Conservation (phyloP, 2,797 vertebrate genomes). For the Ctenopoma multispine region DNA sequence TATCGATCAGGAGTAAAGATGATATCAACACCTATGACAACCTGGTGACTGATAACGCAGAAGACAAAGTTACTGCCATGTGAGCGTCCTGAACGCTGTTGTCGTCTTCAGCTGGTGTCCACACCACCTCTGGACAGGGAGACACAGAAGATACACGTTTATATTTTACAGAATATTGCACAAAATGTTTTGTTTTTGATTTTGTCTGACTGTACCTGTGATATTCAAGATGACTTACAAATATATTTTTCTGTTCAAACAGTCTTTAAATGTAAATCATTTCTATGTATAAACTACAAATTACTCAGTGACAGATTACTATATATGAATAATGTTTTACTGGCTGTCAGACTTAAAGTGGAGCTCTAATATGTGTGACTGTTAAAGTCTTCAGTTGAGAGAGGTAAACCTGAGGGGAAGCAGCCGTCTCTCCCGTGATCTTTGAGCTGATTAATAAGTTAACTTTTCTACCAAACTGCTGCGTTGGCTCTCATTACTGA, state of each 20-base stretch:
- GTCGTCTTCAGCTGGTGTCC: neutral
- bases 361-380: neutral
- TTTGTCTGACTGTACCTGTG: too few species aligned
- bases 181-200: neutral
- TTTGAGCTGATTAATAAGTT: slow-evolving; percentile 37
- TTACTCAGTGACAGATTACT: too few species aligned
- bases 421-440: slow-evolving; percentile 10
- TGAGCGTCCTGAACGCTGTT: slow-evolving; percentile 51
- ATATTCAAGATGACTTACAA: too few species aligned
- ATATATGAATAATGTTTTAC: too few species aligned
- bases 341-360: neutral
- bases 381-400: neutral
- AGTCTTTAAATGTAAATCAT: too few species aligned
- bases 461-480: slow-evolving; percentile 29
- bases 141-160: too few species aligned
- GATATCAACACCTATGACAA: slow-evolving; percentile 52
- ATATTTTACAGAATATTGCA: too few species aligned
- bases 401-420: neutral
- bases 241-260: too few species aligned
- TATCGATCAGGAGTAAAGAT: slow-evolving; percentile 63
- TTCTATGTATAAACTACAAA: too few species aligned
- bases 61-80: slow-evolving; percentile 73
- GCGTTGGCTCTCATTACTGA: slow-evolving; percentile 22
- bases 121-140: neutral
- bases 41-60: slow-evolving; percentile 20